A percentile compares a stretch with the other conserved stretches of the same genome.
Conservation (phyloP, 2,797 vertebrate species). For the Falco cherrug region DNA sequence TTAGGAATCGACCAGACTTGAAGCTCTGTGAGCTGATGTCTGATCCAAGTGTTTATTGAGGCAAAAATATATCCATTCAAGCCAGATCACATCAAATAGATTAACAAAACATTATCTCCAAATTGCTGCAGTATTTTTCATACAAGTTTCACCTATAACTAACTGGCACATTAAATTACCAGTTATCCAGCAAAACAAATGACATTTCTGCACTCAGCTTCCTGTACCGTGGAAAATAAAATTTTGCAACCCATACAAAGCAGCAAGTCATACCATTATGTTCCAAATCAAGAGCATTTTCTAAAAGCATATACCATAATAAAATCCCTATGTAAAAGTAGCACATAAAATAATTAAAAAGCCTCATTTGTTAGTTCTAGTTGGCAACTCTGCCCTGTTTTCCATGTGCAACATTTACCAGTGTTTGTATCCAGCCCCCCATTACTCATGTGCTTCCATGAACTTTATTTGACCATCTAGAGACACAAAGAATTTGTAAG, state of each 20-base stretch:
- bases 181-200: neutral
- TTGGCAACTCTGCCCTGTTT: neutral
- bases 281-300: neutral
- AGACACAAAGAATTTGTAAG: neutral
- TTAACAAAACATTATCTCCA: neutral
- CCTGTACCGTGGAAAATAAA: neutral
- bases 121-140: neutral
- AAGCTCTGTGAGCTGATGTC: neutral
- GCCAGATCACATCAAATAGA: neutral
- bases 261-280: neutral
- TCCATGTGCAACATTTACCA: neutral
- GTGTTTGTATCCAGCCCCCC: neutral
- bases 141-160: neutral
- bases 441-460: neutral
- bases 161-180: neutral
- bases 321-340: neutral
- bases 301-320: neutral
- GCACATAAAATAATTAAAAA: neutral
- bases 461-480: neutral
- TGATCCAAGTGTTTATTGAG: neutral
- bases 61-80: neutral
- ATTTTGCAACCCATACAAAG: neutral
- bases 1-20: neutral
- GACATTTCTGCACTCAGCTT: neutral
- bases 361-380: fast-evolving